Base-by-base conservation (phyloP, 2,113 vertebrate genomes). In the Poeciliopsis prolifica region DNA sequence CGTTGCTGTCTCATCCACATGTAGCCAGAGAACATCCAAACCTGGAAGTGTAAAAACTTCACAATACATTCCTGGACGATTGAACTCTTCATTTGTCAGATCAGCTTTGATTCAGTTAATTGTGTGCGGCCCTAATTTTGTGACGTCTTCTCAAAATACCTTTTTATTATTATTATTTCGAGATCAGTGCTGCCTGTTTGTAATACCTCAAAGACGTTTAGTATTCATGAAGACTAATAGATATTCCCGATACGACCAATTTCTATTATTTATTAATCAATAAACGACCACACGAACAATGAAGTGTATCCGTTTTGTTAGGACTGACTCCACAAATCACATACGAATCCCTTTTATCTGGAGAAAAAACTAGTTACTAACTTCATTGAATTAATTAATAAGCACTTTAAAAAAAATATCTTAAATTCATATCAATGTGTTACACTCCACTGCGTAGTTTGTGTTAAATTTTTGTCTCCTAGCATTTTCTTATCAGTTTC, bases 121-220 rank as follows among this genome's bases (percentile, higher is more conserved):
- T 10, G 22, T 22, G 22, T 10, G 1, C 9, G 22, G 7, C 2
- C 51, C 51, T 24, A 8, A n/a, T 58, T 58, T 58, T 48, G 40
- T 24, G 51, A 58, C 22, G 2, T 58, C 24, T 58, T 48, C 44
- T 48, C 44, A 48, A 48, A 48, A 48, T 15, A 5, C 44, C 19
- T 19, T 48, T 19, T 48, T 48, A 11, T 37, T 37, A 37, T 42
- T 37, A 37, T 42, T 48, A 48, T 70, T 68, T 65, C 64, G 42
- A 71, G 17, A 66, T 75, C 29, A 31, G 33, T 33, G 31, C 40
- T 48, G 17, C 26, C 60, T 37, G 69, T 54, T 19, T 76, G 11
- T 33, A 22, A 35, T 75, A 79, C 73, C 76, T 88, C 70, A 72
- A 58, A 61, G 48, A 51, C 74, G 22, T 58, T 58, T 58, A n/a